phyloP scores from a whole-genome alignment of 92 coral and sea anemone species.

The Montipora capitata region DNA sequence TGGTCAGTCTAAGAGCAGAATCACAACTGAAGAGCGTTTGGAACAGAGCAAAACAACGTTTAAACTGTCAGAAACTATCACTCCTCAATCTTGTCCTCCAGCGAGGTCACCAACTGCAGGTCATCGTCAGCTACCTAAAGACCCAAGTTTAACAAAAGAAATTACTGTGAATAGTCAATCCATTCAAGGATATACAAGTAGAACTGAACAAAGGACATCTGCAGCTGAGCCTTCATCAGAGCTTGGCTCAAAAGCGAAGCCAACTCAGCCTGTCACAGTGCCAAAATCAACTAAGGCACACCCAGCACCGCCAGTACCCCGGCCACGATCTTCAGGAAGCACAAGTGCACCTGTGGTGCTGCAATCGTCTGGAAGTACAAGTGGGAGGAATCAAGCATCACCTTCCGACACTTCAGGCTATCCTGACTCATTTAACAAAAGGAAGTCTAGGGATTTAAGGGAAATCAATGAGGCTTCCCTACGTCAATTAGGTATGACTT shows the following conservation, averaged over 20 bases:
- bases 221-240: conserved; percentile 40
- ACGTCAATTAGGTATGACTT: conserved; percentile 29
- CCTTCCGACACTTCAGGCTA: conserved; percentile 89
- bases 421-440: conserved; percentile 83
- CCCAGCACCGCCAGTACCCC: conserved; percentile 68
- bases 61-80: background rate
- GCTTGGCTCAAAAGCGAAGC: conserved; percentile 24
- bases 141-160: conserved; percentile 13
- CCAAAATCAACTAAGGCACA: conserved; percentile 73
- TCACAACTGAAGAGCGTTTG: conserved; percentile 7
- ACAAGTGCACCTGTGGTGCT: conserved; percentile 47
- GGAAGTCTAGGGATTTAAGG: conserved; percentile 78
- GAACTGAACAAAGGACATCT: conserved; percentile 53
- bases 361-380: conserved; percentile 73
- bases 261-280: conserved; percentile 10
- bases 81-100: background rate
- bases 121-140: conserved; percentile 42
- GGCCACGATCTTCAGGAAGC: conserved; percentile 74
- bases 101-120: conserved; percentile 27
- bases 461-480: conserved; percentile 56
- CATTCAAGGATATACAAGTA: conserved; percentile 11
- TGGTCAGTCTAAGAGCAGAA: conserved; percentile 7
- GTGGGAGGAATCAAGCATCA: conserved; percentile 49
- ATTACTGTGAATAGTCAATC: background rate
- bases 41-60: conserved; percentile 12